A percentile compares a stretch with the other conserved stretches of the same genome.
These are phyloP conservation scores for Tinea semifulvella DNA, from an alignment of 2,888 invertebrate species.

Conservation along the genomic window DNA sequence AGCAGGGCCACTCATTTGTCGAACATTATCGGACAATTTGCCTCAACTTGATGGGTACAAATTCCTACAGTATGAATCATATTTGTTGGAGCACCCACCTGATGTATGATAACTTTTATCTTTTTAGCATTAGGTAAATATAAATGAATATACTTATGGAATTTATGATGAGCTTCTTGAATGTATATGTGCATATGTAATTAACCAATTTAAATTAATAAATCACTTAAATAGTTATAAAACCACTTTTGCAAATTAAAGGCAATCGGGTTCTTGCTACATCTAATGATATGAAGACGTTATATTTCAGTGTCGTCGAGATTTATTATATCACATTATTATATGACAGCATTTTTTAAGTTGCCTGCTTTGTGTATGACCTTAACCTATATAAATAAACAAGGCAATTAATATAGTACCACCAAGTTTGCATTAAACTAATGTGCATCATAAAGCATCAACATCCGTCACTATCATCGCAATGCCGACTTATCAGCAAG, in stretches of 20 bases:
- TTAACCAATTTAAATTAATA: too few relatives aligned
- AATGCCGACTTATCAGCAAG: constrained; percentile 38
- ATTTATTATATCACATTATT: too few relatives aligned
- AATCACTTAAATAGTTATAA: too few relatives aligned
- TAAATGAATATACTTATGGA: too few relatives aligned
- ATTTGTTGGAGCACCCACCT: neutral
- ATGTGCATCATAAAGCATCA: constrained; percentile 36
- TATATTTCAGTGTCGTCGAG: neutral
- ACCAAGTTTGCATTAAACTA: constrained; percentile 34
- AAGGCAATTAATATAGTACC: constrained; percentile 43
- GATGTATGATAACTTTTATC: too few relatives aligned
- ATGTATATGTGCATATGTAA: too few relatives aligned
- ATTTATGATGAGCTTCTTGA: too few relatives aligned
- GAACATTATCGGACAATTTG: constrained; percentile 12
- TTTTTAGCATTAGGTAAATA: too few relatives aligned
- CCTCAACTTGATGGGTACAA: neutral
- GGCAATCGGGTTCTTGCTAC: too few relatives aligned
- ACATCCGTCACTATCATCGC: constrained; percentile 22
- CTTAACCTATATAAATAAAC: constrained; percentile 41
- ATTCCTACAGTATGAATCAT: constrained; percentile 4
- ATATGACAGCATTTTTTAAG: too few relatives aligned
- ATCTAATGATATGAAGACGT: too few relatives aligned
- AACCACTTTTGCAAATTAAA: too few relatives aligned
- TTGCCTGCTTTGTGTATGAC: constrained; percentile 20
- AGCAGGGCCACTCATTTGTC: constrained; percentile 2